Conservation (phyloP, 1,140 invertebrate genomes). For the Colletes latitarsis region DNA sequence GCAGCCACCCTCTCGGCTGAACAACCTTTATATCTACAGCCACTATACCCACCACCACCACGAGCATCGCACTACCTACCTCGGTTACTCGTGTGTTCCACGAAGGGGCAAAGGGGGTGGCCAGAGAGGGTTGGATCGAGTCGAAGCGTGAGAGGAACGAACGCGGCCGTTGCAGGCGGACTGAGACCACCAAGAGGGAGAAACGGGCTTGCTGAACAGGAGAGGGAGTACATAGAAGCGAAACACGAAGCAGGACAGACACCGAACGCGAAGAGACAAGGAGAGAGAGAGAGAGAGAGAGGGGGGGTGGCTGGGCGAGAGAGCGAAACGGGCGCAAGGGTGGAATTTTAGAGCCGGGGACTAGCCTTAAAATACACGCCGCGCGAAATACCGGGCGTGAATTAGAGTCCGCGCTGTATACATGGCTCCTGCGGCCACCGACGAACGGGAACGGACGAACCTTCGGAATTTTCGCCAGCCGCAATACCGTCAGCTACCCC, state of each 20-base stretch:
- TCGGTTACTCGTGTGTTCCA: conserved; percentile 66
- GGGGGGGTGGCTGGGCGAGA: conserved; percentile 9
- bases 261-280: conserved; percentile 38
- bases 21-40: conserved; percentile 79
- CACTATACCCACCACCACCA: conserved; percentile 70
- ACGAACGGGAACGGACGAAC: conserved; percentile 55
- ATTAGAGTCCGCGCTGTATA: conserved; percentile 71
- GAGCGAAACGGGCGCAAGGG: conserved; percentile 55
- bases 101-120: too few species aligned
- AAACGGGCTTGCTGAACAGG: conserved; percentile 55
- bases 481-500: conserved; percentile 22
- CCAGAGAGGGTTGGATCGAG: conserved; percentile 50
- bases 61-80: conserved; percentile 61
- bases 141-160: conserved; percentile 37
- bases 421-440: conserved; percentile 40
- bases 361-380: conserved; percentile 78
- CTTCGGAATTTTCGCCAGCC: conserved; percentile 61
- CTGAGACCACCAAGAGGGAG: conserved; percentile 14
- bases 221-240: conserved; percentile 31
- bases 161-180: conserved; percentile 32
- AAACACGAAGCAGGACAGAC: conserved; percentile 33
- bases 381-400: conserved; percentile 76
- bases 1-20: conserved; percentile 55
- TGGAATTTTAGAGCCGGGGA: conserved; percentile 76
- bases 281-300: conserved; percentile 48